Percentiles rank a stretch among this genome's conserved stretches.
phyloP scores from a whole-genome alignment of 2,797 vertebrate genomes.

The Sylvilagus floridanus region DNA sequence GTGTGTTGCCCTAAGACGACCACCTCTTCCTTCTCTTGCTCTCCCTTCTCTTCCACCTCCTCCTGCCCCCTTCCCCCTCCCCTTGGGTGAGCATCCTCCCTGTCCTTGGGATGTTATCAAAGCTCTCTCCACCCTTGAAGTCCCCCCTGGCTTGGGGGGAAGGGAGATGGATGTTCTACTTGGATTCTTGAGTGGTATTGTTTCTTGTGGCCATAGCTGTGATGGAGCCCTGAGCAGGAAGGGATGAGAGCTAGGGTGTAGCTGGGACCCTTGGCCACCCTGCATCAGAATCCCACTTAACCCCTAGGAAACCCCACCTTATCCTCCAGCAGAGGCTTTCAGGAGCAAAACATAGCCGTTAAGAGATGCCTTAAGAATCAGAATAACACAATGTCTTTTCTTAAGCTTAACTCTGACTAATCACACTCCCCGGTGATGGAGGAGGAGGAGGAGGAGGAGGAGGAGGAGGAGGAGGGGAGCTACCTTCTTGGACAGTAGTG shows the following conservation, averaged over 20 bases:
- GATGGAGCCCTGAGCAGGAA: not conserved
- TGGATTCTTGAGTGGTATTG: not conserved
- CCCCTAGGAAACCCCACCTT: not conserved
- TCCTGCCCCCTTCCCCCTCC: not conserved
- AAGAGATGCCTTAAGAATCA: not conserved
- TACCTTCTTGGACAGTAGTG: not conserved
- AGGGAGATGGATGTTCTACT: not conserved
- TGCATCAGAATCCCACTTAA: not conserved
- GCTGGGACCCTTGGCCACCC: not conserved
- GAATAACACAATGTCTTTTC: not conserved
- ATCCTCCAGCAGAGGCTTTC: not conserved
- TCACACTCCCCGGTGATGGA: not conserved
- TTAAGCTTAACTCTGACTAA: not conserved
- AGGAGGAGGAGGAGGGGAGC: not conserved
- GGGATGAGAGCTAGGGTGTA: not conserved
- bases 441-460: not conserved
- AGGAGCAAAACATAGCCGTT: not conserved
- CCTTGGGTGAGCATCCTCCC: not conserved
- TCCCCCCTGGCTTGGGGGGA: not conserved
- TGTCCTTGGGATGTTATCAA: not conserved
- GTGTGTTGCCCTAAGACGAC: not conserved
- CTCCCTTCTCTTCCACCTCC: accelerated
- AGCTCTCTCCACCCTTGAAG: not conserved
- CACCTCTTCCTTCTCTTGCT: not conserved
- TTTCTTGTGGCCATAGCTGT: not conserved